phyloP scores from a whole-genome alignment of 2,888 invertebrate species.

The Sussaba pulchella region DNA sequence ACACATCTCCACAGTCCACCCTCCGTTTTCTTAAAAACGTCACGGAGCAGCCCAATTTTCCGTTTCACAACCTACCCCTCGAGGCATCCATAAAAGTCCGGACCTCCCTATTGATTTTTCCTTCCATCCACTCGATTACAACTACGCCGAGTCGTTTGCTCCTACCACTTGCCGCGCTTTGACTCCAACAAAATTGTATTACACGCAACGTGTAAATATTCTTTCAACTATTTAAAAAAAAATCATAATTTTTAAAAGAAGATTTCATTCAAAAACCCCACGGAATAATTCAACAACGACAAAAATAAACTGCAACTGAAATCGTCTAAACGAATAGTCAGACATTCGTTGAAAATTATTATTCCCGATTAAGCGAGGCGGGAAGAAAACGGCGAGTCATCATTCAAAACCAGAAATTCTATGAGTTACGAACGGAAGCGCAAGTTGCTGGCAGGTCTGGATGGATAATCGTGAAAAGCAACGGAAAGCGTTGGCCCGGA shows the following conservation, averaged over 20 bases:
- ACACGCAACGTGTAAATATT: neutral
- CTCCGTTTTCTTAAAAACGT: neutral
- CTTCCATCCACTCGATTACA: conserved; percentile 17
- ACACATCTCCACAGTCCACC: neutral
- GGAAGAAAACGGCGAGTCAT: too few species aligned
- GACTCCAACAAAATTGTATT: neutral
- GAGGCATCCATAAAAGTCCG: conserved; percentile 42
- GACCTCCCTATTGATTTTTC: conserved; percentile 49
- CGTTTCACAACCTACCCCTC: neutral
- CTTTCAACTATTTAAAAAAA: neutral
- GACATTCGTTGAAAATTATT: too few species aligned
- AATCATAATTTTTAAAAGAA: too few species aligned
- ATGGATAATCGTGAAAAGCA: too few species aligned
- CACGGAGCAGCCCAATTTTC: neutral
- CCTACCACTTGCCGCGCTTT: neutral
- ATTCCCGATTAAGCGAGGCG: too few species aligned
- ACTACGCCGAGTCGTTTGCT: conserved; percentile 3
- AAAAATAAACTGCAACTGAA: too few species aligned
- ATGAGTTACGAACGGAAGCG: conserved; percentile 45
- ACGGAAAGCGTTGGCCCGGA: too few species aligned
- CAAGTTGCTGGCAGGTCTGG: conserved; percentile 4
- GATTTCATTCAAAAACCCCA: too few species aligned
- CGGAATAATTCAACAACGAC: too few species aligned
- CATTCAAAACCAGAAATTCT: too few species aligned
- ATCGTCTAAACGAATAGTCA: too few species aligned